Evolutionary conservation across 2,888 invertebrate genomes (phyloP), one percentile per base, ranked within the genome.

Genomic region (Gandaritis pyraliata): DNA sequence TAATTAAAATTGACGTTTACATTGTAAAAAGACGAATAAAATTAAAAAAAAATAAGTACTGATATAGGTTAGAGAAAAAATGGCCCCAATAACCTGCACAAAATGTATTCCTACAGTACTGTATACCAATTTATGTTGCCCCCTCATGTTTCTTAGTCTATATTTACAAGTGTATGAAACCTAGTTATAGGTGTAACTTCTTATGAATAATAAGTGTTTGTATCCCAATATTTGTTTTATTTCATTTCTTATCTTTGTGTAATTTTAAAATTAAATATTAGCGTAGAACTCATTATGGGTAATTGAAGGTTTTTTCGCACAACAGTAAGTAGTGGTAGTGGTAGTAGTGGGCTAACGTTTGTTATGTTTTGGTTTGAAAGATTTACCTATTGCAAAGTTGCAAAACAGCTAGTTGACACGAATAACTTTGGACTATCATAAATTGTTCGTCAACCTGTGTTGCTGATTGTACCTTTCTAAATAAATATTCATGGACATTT

Each of bases 121-220:
- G 5, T 33, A 16, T 53, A 43, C 43, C 10, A 54, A 43, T 18
- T 49, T 36, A 50, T 13, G 1, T 36, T 36, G 23, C 29, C 33
- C 18, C 23, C 13, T 15, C 1, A 16, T 50, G 49, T 54, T 54
- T 47, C 16, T 54, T 38, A 59, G 51, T 63, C 30, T 33, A n/a
- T 29, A 47, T 23, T n/a, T 15, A 51, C 39, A 53, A 47, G 50
- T 58, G 46, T 58, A 56, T 51, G 50, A 47, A 55, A 64, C 41
- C 51, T 59, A 64, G 59, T 13, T 65, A 43, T 68, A 69, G 58
- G 51, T 61, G 56, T 66, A 68, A 63, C 57, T 60, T 8, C 33
- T 33, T 33, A 53, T 61, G 62, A 66, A 64, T 75, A 75, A 72
- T 80, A 75, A 80, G 73, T 77, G 77, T 76, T 77, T 73, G 75